Conservation (phyloP, 2,888 invertebrate genomes). For the Helobdella robusta region DNA sequence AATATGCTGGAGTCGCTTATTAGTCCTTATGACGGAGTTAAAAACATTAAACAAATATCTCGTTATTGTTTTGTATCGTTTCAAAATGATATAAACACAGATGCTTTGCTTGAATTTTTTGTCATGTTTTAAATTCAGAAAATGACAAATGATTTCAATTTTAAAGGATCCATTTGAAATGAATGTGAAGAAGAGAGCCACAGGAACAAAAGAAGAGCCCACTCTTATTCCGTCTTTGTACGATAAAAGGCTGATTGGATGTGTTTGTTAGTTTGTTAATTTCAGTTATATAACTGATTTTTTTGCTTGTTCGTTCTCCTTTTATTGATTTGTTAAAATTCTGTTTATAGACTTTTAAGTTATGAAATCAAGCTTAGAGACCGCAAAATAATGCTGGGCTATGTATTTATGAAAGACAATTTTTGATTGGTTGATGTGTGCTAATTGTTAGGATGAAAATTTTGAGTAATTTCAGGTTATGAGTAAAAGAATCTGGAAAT, state of each 20-base stretch:
- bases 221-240: conserved; percentile 82
- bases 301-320: neutral
- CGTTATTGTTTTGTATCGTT: too few species aligned
- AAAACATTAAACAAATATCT: neutral
- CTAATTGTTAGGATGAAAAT: too few species aligned
- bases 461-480: too few species aligned
- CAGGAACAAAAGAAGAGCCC: conserved; percentile 72
- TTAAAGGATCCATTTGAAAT: conserved; percentile 55
- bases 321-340: too few species aligned
- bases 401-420: too few species aligned
- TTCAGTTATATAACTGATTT: neutral
- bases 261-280: conserved; percentile 61
- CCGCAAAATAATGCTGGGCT: too few species aligned
- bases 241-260: conserved; percentile 80
- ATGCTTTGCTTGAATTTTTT: neutral
- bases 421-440: too few species aligned
- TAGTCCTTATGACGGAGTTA: neutral
- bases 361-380: too few species aligned
- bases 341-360: too few species aligned
- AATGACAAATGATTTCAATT: too few species aligned
- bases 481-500: too few species aligned
- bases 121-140: neutral
- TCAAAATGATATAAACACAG: neutral
- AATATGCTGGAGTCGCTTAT: too few species aligned
- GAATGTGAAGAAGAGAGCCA: conserved; percentile 69